Evolutionary conservation across 2,888 invertebrate species (phyloP), one percentile per base, ranked within the genome.

Genomic region (Phlogophora meticulosa): DNA sequence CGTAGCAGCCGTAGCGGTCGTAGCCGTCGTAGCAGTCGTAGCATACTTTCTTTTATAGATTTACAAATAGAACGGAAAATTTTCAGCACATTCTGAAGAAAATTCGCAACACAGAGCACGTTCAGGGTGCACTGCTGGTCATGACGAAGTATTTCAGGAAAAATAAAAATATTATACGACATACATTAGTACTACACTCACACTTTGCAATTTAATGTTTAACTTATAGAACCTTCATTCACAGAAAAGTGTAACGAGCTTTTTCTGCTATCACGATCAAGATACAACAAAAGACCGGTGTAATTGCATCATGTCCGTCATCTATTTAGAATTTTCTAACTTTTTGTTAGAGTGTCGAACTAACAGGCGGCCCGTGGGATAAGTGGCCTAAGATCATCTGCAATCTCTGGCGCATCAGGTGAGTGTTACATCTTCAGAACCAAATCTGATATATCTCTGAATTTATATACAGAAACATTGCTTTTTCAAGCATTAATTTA

Each of bases 61-160:
- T 32, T 43, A 65, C 51, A 38, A 65, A 71, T 42, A 60, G 24
- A 72, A 62, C 48, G 42, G 24, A 43, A 40, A 49, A 45, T 7
- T 53, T 72, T 32, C 40, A 72, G 43, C 20, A 43, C 24, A 45
- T 51, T 43, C n/a, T 38, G n/a, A 20, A 51, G n/a, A 45, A 56
- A 40, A 72, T 70, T 70, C 49, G 43, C 49, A 63, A 72, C 34
- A 34, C 58, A 51, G 56, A 46, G 42, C 71, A 74, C 48, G 48
- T 74, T 53, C 22, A 15, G 48, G 34, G 36, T 73, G 55, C 42
- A 62, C 46, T 48, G 51, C 59, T 62, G 48, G 43, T 36, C 20
- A 45, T 40, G 28, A 55, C 20, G 43, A 56, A 40, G 10, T 51
- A 45, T 51, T 51, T 40, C 34, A 40, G 55, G 9, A 36, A 53